These are phyloP conservation scores for Channallabes apus DNA, from an alignment of 2,797 vertebrate species.

Conservation along the genomic window DNA sequence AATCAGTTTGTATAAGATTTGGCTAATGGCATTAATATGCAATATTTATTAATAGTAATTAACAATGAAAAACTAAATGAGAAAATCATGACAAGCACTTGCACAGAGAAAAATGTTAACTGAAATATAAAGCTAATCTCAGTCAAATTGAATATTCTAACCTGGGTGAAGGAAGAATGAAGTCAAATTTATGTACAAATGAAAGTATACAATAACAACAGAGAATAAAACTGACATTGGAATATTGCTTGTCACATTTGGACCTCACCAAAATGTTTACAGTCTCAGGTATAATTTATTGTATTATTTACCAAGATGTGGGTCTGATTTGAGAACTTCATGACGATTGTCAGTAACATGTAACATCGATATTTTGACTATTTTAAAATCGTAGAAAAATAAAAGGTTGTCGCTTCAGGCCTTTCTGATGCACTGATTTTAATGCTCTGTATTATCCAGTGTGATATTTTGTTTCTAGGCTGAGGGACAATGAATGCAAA, in stretches of 20 bases:
- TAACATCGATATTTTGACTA: not conserved
- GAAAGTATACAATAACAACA: not conserved
- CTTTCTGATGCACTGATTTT: conserved; percentile 8
- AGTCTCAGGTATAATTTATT: not conserved
- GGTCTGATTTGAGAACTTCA: not conserved
- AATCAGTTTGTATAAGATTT: not conserved
- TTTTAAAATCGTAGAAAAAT: not conserved
- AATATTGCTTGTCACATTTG: not conserved
- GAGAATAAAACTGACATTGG: not conserved
- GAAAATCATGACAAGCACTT: not conserved
- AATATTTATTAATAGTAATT: not conserved
- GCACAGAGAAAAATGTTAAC: not conserved
- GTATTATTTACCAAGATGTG: not conserved
- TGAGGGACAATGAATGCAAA: conserved; percentile 2
- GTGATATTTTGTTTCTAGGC: not conserved
- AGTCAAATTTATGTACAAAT: not conserved
- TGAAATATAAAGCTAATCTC: not conserved
- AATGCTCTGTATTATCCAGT: not conserved
- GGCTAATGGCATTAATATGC: not conserved
- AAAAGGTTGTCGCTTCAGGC: not conserved
- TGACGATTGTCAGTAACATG: not conserved
- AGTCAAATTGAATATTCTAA: not conserved
- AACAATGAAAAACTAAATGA: not conserved
- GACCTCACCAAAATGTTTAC: not conserved
- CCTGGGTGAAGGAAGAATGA: too few relatives aligned